Evolutionary conservation across 1,140 invertebrate species (phyloP).

Genomic region (Drosophila takahashii): DNA sequence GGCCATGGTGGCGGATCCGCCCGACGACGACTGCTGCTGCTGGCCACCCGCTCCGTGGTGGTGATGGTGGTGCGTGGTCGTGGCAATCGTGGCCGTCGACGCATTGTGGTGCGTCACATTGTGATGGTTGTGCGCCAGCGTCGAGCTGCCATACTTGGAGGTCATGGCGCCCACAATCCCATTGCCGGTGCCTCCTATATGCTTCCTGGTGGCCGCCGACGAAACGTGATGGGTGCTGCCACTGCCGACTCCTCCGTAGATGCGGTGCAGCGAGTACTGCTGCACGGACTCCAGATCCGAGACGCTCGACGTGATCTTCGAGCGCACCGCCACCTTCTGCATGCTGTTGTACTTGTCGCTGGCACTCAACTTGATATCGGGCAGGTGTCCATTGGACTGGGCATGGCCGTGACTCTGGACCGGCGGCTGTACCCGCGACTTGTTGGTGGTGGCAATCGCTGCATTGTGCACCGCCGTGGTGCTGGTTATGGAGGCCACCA

Average conservation of each 20-base stretch:
- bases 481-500: constrained; percentile 79
- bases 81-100: constrained; percentile 73
- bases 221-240: constrained; percentile 73
- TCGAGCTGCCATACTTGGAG: constrained; percentile 69
- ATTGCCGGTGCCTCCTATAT: constrained; percentile 55
- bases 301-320: constrained; percentile 82
- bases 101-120: constrained; percentile 76
- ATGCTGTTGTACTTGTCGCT: constrained; percentile 84
- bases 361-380: constrained; percentile 80
- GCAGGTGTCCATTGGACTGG: constrained; percentile 78
- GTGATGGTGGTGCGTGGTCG: constrained; percentile 67
- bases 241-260: constrained; percentile 69
- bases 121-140: constrained; percentile 74
- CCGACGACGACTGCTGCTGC: constrained; percentile 18
- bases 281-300: constrained; percentile 83
- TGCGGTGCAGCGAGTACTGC: constrained; percentile 80
- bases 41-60: constrained; percentile 45
- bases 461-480: constrained; percentile 82
- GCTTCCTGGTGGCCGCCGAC: constrained; percentile 75
- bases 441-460: constrained; percentile 72
- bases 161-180: constrained; percentile 15
- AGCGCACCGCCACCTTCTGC: constrained; percentile 82
- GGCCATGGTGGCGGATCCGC: constrained; percentile 26
- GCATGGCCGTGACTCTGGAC: constrained; percentile 50
- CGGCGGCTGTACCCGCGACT: constrained; percentile 51